Percentiles rank a stretch among this genome's conserved stretches.
phyloP scores from a whole-genome alignment of 2,888 invertebrate genomes.

The Parochlus steinenii region DNA sequence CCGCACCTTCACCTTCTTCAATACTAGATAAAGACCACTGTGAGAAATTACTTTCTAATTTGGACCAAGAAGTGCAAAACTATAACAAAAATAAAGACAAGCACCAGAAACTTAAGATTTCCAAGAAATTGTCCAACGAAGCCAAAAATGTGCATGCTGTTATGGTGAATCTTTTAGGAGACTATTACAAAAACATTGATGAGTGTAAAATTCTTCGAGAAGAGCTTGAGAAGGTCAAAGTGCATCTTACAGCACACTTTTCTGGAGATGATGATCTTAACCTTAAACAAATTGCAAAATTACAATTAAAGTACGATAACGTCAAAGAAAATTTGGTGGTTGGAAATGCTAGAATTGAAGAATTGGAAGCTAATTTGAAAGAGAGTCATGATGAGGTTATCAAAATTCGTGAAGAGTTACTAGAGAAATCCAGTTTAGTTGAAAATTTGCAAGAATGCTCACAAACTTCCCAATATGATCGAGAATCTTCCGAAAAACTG shows the following conservation, averaged over 20 bases:
- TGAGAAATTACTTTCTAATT: conserved; percentile 22
- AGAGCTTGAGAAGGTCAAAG: conserved; percentile 8
- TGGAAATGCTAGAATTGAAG: conserved; percentile 32
- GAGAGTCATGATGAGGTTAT: conserved; percentile 35
- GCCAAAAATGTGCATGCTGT: conserved; percentile 23
- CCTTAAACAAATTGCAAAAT: conserved; percentile 29
- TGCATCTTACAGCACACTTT: neutral
- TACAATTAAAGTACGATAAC: conserved; percentile 32
- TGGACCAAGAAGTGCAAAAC: conserved; percentile 26
- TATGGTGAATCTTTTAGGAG: conserved; percentile 7
- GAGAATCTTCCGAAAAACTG: conserved; percentile 19
- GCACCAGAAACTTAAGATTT: conserved; percentile 25
- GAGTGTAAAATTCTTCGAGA: conserved; percentile 7
- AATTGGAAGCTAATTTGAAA: conserved; percentile 33
- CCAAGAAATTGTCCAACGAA: conserved; percentile 27
- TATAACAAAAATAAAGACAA: conserved; percentile 27
- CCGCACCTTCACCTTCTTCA: neutral
- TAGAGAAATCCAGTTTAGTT: conserved; percentile 18
- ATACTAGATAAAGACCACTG: conserved; percentile 16
- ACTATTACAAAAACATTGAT: conserved; percentile 8
- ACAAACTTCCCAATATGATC: conserved; percentile 20
- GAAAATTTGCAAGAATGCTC: conserved; percentile 19
- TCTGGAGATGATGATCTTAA: neutral
- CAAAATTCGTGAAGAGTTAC: too few relatives aligned
- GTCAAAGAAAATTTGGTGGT: conserved; percentile 33